Evolutionary conservation across 1,140 invertebrate species (phyloP).

Genomic region (Manduca sexta): DNA sequence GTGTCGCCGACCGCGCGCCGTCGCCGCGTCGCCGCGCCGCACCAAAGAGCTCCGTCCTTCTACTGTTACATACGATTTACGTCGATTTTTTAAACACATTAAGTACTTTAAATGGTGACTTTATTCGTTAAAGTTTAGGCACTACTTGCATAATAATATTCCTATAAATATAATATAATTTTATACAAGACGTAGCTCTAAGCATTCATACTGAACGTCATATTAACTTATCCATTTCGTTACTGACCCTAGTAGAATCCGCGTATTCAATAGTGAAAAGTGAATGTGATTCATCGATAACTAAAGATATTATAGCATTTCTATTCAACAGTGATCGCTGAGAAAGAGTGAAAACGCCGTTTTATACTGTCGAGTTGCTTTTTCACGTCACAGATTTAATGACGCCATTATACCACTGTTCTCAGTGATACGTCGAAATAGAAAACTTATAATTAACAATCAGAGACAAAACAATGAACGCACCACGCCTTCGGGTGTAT

Average conservation of each 20-base stretch:
- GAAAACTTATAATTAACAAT: slow-evolving; percentile 48
- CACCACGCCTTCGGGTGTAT: slow-evolving; percentile 2
- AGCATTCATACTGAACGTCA: too few relatives aligned
- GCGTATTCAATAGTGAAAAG: slow-evolving; percentile 12
- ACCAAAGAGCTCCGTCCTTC: too few relatives aligned
- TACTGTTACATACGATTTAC: too few relatives aligned
- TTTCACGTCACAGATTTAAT: slow-evolving; percentile 28
- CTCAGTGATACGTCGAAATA: slow-evolving; percentile 47
- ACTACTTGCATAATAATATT: too few relatives aligned
- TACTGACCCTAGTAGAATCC: too few relatives aligned
- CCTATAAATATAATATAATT: too few relatives aligned
- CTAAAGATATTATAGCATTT: slow-evolving; percentile 18
- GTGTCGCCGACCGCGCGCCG: slow-evolving; percentile 15
- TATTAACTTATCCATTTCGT: too few relatives aligned
- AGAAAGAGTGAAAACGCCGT: slow-evolving; percentile 40
- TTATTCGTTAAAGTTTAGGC: too few relatives aligned
- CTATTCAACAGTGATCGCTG: slow-evolving; percentile 25
- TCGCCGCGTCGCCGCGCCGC: neutral
- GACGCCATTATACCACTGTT: slow-evolving; percentile 46
- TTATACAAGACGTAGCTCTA: too few relatives aligned
- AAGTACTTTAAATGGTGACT: too few relatives aligned
- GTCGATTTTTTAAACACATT: too few relatives aligned
- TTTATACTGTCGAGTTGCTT: slow-evolving; percentile 22
- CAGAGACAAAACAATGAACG: slow-evolving; percentile 19
- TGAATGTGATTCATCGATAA: slow-evolving; percentile 16